Evolutionary conservation across 1,140 invertebrate genomes (phyloP).

Genomic region (Zaprionus taronus): DNA sequence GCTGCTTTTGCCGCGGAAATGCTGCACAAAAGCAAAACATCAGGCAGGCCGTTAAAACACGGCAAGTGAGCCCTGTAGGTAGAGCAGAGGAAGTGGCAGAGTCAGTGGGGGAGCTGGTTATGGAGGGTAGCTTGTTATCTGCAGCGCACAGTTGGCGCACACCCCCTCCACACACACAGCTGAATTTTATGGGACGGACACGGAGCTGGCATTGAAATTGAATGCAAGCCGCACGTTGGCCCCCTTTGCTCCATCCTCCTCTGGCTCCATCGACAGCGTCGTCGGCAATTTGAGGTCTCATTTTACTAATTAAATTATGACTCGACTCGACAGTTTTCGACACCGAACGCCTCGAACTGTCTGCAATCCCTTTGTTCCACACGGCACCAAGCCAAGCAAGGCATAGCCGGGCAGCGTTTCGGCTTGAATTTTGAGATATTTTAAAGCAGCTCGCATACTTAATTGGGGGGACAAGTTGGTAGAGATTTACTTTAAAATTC

Average conservation of each 20-base stretch:
- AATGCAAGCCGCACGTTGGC: conserved; percentile 46
- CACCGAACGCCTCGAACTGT: conserved; percentile 42
- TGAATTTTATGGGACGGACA: conserved; percentile 10
- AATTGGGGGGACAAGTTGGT: background rate
- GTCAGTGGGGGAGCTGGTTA: conserved; percentile 36
- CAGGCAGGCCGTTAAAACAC: conserved; percentile 19
- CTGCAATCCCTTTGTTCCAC: conserved; percentile 36
- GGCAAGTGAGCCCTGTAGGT: conserved; percentile 26
- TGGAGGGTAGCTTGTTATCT: conserved; percentile 61
- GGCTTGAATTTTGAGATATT: conserved; percentile 10
- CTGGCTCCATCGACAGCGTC: conserved; percentile 4
- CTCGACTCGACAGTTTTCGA: conserved; percentile 55
- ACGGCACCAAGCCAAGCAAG: background rate
- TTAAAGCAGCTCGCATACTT: conserved; percentile 9
- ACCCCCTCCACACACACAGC: background rate
- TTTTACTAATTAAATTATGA: conserved; percentile 83
- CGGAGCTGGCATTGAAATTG: conserved; percentile 53
- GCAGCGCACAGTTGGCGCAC: conserved; percentile 56
- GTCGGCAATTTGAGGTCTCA: conserved; percentile 73
- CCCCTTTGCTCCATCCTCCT: background rate
- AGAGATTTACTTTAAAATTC: conserved; percentile 15
- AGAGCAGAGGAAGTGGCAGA: background rate
- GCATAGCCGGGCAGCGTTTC: background rate
- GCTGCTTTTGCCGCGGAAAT: conserved; percentile 62
- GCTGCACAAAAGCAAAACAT: conserved; percentile 65